These are phyloP conservation scores for Muraenolepis orangiensis DNA, from an alignment of 2,797 vertebrate species.

Conservation along the genomic window DNA sequence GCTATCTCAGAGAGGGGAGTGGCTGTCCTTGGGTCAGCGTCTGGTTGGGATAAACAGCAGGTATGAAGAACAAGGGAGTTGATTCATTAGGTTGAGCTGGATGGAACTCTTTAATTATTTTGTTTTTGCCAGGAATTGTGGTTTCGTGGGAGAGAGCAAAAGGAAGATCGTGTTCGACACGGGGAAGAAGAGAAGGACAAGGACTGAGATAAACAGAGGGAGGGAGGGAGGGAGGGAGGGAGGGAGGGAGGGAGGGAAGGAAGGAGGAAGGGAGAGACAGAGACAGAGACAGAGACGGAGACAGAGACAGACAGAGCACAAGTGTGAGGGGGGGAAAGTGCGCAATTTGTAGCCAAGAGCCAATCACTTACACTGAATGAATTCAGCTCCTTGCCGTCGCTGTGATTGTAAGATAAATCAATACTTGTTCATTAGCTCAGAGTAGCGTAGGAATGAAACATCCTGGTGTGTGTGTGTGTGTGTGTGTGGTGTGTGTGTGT, in stretches of 20 bases:
- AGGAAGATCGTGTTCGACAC: no score
- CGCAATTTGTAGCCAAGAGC: constrained; percentile 48
- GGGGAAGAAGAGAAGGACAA: no score
- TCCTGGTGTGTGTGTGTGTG: constrained; percentile 27
- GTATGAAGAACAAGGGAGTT: not conserved
- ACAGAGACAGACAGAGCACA: not conserved
- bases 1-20: not conserved
- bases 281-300: not conserved
- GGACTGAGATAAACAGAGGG: constrained; percentile 10
- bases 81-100: constrained; percentile 10
- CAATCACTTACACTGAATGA: constrained; percentile 59
- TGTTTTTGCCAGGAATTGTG: no score
- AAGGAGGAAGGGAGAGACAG: no score
- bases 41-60: constrained; percentile 6
- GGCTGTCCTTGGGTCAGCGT: constrained; percentile 11
- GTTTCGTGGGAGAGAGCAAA: no score
- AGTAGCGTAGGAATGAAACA: constrained; percentile 56
- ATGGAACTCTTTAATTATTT: constrained; percentile 30
- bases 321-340: not conserved
- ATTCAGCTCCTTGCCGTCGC: constrained; percentile 52
- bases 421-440: constrained; percentile 60
- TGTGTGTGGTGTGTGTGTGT: constrained; percentile 19
- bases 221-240: constrained; percentile 7
- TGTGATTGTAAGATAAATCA: constrained; percentile 59
- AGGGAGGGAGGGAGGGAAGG: constrained; percentile 2